These are phyloP conservation scores for Panulirus ornatus DNA, from an alignment of 1,140 invertebrate species.

Conservation along the genomic window DNA sequence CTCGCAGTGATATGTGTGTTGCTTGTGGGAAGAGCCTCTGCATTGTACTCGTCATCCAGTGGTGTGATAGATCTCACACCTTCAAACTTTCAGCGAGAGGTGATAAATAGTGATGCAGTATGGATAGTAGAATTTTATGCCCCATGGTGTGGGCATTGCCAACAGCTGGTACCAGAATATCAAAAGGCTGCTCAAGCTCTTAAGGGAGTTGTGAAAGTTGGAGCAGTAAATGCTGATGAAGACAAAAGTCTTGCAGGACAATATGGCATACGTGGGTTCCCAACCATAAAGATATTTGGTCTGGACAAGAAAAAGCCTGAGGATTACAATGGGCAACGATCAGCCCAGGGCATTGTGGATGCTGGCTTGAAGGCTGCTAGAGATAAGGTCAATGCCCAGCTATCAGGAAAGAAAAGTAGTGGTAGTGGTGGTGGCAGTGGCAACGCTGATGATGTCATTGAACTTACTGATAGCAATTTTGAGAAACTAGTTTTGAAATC, in stretches of 20 bases:
- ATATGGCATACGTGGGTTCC: slow-evolving; percentile 94
- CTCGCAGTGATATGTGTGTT: slow-evolving; percentile 67
- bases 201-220: slow-evolving; percentile 96
- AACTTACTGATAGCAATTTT: slow-evolving; percentile 96
- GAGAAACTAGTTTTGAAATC: slow-evolving; percentile 92
- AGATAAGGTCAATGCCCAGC: slow-evolving; percentile 84
- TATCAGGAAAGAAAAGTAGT: slow-evolving; percentile 81
- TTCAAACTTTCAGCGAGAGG: slow-evolving; percentile 92
- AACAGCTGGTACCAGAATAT: slow-evolving; percentile 91
- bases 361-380: slow-evolving; percentile 86
- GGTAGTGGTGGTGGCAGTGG: slow-evolving; percentile 74
- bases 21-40: slow-evolving; percentile 80
- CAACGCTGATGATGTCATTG: slow-evolving; percentile 87
- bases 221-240: slow-evolving; percentile 94
- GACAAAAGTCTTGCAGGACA: slow-evolving; percentile 89
- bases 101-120: slow-evolving; percentile 90
- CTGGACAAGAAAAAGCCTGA: slow-evolving; percentile 91
- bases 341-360: slow-evolving; percentile 91
- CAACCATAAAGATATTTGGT: slow-evolving; percentile 97
- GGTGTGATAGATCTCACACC: slow-evolving; percentile 95
- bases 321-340: slow-evolving; percentile 92
- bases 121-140: slow-evolving; percentile 98
- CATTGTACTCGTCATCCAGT: slow-evolving; percentile 88
- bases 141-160: slow-evolving; percentile 93
- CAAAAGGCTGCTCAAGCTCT: slow-evolving; percentile 91